Evolutionary conservation across 2,797 vertebrate species (phyloP).

Genomic region (Holocentrus rufus): DNA sequence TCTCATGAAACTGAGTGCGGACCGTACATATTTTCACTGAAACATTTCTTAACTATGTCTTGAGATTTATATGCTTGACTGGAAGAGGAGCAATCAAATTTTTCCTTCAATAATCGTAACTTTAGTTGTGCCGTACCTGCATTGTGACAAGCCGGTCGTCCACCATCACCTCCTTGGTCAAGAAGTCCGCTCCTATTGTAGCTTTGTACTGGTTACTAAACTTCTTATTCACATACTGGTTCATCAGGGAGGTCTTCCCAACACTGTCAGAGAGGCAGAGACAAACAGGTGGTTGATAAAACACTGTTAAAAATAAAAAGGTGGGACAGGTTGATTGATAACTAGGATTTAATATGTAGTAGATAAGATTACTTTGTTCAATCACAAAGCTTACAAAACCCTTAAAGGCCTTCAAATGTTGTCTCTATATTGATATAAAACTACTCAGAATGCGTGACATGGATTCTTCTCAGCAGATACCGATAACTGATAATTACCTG

Average conservation of each 20-base stretch:
- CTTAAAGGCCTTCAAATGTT: neutral
- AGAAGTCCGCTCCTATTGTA: conserved; percentile 93
- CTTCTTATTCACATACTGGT: conserved; percentile 96
- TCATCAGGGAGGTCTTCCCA: conserved; percentile 94
- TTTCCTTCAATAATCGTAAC: too few relatives aligned
- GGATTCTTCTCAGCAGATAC: too few relatives aligned
- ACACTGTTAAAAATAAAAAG: neutral
- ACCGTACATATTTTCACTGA: too few relatives aligned
- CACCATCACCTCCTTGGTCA: conserved; percentile 96
- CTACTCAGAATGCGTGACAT: too few relatives aligned
- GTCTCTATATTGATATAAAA: too few relatives aligned
- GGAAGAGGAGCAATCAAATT: neutral
- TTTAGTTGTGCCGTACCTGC: conserved; percentile 82
- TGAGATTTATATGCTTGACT: neutral
- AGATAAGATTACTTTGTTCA: neutral
- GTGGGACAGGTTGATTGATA: neutral
- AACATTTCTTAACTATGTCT: too few relatives aligned
- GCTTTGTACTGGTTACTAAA: conserved; percentile 97
- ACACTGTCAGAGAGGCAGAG: conserved; percentile 77
- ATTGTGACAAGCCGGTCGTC: conserved; percentile 94
- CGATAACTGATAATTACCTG: too few relatives aligned
- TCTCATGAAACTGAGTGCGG: too few relatives aligned
- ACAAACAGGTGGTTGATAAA: conserved; percentile 10
- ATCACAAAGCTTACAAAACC: too few relatives aligned
- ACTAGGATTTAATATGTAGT: conserved; percentile 1